phyloP scores from a whole-genome alignment of 2,888 invertebrate species.

The Agapostemon virescens region DNA sequence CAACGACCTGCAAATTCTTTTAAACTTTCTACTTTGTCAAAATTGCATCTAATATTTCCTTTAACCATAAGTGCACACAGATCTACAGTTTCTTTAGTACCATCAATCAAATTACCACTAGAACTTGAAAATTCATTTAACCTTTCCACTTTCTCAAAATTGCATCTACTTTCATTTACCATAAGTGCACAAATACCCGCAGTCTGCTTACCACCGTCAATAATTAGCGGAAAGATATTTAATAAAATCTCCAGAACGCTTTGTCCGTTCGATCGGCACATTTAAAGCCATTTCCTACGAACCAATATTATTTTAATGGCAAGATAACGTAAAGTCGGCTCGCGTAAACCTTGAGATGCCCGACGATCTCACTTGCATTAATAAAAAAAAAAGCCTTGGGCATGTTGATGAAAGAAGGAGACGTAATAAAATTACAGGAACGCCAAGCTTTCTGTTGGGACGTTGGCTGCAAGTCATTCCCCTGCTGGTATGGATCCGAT shows the following conservation, averaged over 20 bases:
- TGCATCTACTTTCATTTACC: too few relatives aligned
- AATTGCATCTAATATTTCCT: too few relatives aligned
- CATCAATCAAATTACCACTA: too few relatives aligned
- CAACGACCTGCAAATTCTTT: too few relatives aligned
- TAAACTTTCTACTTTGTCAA: too few relatives aligned
- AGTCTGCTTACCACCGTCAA: background rate
- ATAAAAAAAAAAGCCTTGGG: constrained; percentile 42
- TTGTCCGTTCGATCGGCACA: background rate
- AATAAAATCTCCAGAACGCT: background rate
- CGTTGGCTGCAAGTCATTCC: constrained; percentile 13
- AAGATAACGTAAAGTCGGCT: constrained; percentile 19
- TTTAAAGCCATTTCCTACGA: background rate
- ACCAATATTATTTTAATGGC: constrained; percentile 33
- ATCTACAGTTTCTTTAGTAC: too few relatives aligned
- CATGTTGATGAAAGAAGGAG: background rate
- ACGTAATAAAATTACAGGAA: background rate
- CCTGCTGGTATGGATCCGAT: constrained; percentile 21
- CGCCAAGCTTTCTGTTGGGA: background rate
- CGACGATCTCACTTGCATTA: constrained; percentile 42
- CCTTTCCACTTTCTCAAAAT: too few relatives aligned
- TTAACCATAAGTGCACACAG: too few relatives aligned
- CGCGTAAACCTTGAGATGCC: background rate
- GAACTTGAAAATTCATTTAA: too few relatives aligned
- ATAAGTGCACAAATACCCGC: too few relatives aligned
- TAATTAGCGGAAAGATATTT: too few relatives aligned